Conservation (phyloP, 2,888 invertebrate genomes). For the Tenthredo mesomela region DNA sequence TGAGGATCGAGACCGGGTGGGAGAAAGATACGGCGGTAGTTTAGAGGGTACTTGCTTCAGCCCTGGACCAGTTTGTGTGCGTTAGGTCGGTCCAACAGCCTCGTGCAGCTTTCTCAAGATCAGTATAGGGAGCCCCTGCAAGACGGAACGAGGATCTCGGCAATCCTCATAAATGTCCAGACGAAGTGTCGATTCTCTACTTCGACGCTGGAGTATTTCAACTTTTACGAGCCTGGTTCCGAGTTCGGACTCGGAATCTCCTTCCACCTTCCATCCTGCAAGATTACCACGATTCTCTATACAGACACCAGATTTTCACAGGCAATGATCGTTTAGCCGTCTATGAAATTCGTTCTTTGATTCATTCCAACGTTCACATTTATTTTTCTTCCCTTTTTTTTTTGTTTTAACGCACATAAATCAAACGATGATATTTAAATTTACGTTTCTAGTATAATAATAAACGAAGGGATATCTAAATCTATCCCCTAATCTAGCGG, state of each 20-base stretch:
- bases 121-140: neutral
- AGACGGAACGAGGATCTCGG: neutral
- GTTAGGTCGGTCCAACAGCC: neutral
- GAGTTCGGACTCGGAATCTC: neutral
- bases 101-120: constrained; percentile 23
- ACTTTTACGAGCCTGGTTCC: constrained; percentile 43
- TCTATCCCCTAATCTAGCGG: constrained; percentile 29
- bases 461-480: neutral
- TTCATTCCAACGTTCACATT: neutral
- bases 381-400: neutral
- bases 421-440: neutral
- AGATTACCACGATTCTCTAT: constrained; percentile 10
- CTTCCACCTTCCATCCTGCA: no score
- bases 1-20: neutral
- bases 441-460: neutral
- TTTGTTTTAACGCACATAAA: neutral
- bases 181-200: constrained; percentile 53
- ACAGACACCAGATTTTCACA: constrained; percentile 44
- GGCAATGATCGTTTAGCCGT: neutral
- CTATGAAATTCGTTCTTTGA: neutral
- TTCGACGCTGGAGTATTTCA: constrained; percentile 48
- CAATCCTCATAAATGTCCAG: constrained; percentile 54
- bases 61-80: neutral
- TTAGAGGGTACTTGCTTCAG: constrained; percentile 14
- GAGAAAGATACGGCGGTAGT: constrained; percentile 10